Conservation (phyloP, 2,113 vertebrate genomes). For the Grallaria varia region DNA sequence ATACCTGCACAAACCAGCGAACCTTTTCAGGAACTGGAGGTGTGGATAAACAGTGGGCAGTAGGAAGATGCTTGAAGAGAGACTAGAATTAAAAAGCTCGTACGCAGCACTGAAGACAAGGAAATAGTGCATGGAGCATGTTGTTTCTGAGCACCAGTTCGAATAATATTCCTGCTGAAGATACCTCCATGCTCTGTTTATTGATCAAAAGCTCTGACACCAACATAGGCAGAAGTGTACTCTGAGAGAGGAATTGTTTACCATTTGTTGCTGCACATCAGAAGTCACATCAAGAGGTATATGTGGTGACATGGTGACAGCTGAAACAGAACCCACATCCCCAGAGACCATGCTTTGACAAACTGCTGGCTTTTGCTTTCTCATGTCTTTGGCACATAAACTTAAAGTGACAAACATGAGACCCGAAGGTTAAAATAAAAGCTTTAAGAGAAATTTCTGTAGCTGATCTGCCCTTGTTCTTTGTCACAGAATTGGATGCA, state of each 20-base stretch:
- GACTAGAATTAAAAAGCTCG: background rate
- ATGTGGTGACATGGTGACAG: background rate
- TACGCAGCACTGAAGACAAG: background rate
- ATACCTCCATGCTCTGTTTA: background rate
- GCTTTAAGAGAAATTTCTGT: background rate
- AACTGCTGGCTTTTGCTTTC: conserved; percentile 49
- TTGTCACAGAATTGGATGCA: background rate
- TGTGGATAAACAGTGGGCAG: background rate
- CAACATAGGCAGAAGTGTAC: background rate
- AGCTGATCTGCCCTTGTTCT: background rate
- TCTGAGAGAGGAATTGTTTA: background rate
- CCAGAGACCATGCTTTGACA: conserved; percentile 15
- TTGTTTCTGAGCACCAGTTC: background rate
- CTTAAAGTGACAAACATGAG: background rate
- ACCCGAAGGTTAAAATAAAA: conserved; percentile 20
- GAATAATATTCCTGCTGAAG: background rate
- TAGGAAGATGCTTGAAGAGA: background rate
- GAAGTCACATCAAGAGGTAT: conserved; percentile 16
- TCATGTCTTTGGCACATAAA: conserved; percentile 12
- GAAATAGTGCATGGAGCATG: background rate
- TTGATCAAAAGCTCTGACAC: conserved; percentile 38
- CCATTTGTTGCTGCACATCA: conserved; percentile 44
- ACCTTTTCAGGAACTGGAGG: background rate
- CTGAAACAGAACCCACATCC: background rate
- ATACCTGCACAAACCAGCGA: background rate